These are phyloP conservation scores for Drosophila sp. DNA, from an alignment of 1,140 invertebrate species.

Conservation along the genomic window DNA sequence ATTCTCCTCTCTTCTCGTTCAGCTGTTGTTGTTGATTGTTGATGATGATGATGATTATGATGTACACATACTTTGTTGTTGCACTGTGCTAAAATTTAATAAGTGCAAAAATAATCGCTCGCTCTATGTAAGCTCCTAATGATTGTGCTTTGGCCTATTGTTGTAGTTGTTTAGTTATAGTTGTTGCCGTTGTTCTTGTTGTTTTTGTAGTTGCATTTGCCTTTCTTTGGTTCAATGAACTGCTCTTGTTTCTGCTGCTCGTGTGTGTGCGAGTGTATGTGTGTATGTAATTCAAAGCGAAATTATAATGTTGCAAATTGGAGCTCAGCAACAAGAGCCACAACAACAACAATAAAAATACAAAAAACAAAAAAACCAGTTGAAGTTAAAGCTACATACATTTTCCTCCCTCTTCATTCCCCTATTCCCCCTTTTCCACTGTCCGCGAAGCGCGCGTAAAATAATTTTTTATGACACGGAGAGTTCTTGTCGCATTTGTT, in stretches of 20 bases:
- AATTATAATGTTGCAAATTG: constrained; percentile 76
- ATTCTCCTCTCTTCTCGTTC: constrained; percentile 1
- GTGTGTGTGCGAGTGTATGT: constrained; percentile 17
- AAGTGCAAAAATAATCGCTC: constrained; percentile 78
- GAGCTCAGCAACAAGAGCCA: constrained; percentile 47
- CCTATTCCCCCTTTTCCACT: not conserved
- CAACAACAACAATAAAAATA: constrained; percentile 41
- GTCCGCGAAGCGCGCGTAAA: constrained; percentile 44
- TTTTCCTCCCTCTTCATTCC: not conserved
- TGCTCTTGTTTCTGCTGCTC: constrained; percentile 32
- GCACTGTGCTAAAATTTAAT: constrained; percentile 76
- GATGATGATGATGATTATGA: constrained; percentile 60
- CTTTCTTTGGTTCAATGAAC: constrained; percentile 63
- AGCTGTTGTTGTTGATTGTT: constrained; percentile 43
- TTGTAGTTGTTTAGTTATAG: constrained; percentile 11
- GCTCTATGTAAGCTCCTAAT: constrained; percentile 75
- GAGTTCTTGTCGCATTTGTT: constrained; percentile 65
- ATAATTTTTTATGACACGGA: constrained; percentile 78
- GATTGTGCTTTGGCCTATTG: constrained; percentile 61
- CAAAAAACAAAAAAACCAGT: constrained; percentile 52
- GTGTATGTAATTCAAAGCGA: constrained; percentile 70
- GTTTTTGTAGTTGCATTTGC: constrained; percentile 48
- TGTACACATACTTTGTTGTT: constrained; percentile 43
- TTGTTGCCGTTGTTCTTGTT: constrained; percentile 34
- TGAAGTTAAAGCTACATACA: constrained; percentile 35